Evolutionary conservation across 1,140 invertebrate species (phyloP), one percentile per base, ranked within the genome.

Genomic region (Zaprionus davidi): DNA sequence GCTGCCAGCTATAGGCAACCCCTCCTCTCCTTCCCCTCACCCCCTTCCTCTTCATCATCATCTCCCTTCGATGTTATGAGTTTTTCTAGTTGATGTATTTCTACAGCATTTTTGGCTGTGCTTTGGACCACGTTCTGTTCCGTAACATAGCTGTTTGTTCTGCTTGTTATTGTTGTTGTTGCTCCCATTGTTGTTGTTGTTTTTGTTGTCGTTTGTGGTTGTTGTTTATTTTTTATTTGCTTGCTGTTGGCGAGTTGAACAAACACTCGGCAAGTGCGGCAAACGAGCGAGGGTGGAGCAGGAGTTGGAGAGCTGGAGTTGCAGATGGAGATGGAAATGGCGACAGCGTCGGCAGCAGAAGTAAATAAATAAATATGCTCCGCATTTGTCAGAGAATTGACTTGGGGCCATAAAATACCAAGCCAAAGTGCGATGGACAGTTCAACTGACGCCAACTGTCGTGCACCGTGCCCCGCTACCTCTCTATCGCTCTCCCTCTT

Each of bases 361-460:
- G 86, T 82, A 90, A 90, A 90, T 90, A 90, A 90, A 90, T 90
- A 90, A 90, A 90, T 90, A 90, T 90, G 86, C 82, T 90, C 71
- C 76, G 79, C 79, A 90, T 90, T 88, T 90, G 85, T 85, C 86
- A 85, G 82, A 73, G 85, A 90, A 90, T 90, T 90, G 85, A 90
- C 85, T 90, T 86, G 82, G 77, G 82, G 86, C 86, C 82, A 90
- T 90, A 90, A 90, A 85, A 80, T 81, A 90, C 78, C 69, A 88
- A 69, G 74, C 74, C 74, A 60, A 80, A 76, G 81, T 80, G 71
- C 77, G 59, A 71, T 79, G 76, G 66, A 79, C 69, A 69, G 41
- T 41, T 51, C 58, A 44, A 65, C 56, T 64, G 46, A 38, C 55
- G 22, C 51, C 58, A 46, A 69, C 66, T 28, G 65, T 38, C n/a